A percentile compares a stretch with the other conserved stretches of the same genome.
Evolutionary conservation across 2,797 vertebrate genomes (phyloP).

Genomic region (Selene dorsalis): DNA sequence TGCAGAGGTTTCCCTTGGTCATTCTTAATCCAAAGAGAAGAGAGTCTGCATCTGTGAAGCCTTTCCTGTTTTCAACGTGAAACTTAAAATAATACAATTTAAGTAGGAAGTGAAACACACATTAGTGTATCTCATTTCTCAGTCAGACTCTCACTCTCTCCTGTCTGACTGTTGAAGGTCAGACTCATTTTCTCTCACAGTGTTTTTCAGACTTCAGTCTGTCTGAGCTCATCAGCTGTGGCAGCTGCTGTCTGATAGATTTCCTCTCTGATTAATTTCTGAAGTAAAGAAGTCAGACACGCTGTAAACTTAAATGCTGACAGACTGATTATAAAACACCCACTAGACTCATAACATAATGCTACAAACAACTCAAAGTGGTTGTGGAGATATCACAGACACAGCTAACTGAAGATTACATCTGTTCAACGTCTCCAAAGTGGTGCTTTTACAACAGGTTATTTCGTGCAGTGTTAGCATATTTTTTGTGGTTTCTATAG

Average conservation of each 20-base stretch:
- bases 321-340: neutral
- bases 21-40: neutral
- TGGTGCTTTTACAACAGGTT: neutral
- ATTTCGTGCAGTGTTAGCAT: neutral
- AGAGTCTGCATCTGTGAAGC: neutral
- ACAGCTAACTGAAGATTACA: neutral
- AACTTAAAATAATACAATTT: neutral
- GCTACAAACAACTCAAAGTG: neutral
- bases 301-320: neutral
- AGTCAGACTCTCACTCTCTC: neutral
- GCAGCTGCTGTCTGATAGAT: neutral
- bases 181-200: neutral
- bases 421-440: neutral
- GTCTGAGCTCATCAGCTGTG: neutral
- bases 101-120: neutral
- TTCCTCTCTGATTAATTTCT: neutral
- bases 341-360: neutral
- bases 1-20: neutral
- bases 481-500: neutral
- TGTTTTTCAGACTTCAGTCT: neutral
- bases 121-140: neutral
- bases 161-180: neutral
- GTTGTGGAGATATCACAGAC: neutral
- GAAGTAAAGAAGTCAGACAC: too few relatives aligned
- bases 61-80: neutral